Evolutionary conservation across 2,797 vertebrate species (phyloP).

Genomic region (Alca torda): DNA sequence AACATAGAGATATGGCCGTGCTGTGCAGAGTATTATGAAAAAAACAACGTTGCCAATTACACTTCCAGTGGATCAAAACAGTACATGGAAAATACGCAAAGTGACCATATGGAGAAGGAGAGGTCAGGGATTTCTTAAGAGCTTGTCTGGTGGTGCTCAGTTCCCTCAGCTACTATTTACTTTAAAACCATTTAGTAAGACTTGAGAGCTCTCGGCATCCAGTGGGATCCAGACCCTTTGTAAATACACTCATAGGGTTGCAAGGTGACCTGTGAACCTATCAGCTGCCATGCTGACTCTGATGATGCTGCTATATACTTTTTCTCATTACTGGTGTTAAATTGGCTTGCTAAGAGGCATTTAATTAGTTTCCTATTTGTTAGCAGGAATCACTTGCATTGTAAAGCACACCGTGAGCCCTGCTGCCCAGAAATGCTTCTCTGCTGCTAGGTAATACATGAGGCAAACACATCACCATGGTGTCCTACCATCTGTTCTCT

Average conservation of each 20-base stretch:
- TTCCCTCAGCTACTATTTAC: neutral
- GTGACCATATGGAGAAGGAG: neutral
- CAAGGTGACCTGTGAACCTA: neutral
- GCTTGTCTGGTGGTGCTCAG: neutral
- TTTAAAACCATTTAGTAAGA: neutral
- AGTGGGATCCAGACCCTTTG: neutral
- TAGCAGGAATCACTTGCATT: neutral
- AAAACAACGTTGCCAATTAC: fast-evolving
- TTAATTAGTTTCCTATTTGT: neutral
- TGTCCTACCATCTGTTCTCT: neutral
- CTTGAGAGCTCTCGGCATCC: neutral
- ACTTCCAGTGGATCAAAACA: neutral
- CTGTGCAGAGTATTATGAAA: neutral
- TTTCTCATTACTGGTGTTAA: neutral
- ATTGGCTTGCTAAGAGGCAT: neutral
- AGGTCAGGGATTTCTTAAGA: neutral
- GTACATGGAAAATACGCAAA: neutral
- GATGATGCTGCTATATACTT: neutral
- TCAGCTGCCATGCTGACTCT: neutral
- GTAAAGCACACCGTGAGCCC: neutral
- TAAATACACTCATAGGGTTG: neutral
- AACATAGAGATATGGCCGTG: neutral
- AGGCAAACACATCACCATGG: neutral
- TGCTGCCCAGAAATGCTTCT: neutral
- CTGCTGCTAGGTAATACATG: neutral